These are phyloP conservation scores for Pollenia amentaria DNA, from an alignment of 2,888 invertebrate species.

Conservation along the genomic window DNA sequence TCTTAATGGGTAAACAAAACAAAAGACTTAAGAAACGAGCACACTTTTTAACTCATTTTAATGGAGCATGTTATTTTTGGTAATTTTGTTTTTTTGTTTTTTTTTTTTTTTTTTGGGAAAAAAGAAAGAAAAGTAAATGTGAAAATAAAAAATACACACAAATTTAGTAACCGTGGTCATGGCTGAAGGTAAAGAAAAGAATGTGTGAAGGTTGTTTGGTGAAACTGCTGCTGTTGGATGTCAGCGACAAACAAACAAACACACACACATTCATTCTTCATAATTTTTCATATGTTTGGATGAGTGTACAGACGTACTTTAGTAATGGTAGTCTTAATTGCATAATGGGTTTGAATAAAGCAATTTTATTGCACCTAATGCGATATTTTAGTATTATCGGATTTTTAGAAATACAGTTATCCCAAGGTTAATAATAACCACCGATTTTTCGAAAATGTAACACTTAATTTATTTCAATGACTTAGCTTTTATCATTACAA, in stretches of 20 bases:
- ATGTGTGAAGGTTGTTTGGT: constrained; percentile 84
- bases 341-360: constrained; percentile 5
- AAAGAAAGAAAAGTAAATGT: constrained; percentile 59
- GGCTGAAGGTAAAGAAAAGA: constrained; percentile 82
- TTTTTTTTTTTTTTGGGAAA: background rate
- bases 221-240: constrained; percentile 76
- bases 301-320: background rate
- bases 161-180: constrained; percentile 84
- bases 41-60: constrained; percentile 21
- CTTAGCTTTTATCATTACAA: too few relatives aligned
- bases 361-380: background rate
- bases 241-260: constrained; percentile 11
- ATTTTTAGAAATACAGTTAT: background rate
- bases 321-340: background rate
- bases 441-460: too few relatives aligned
- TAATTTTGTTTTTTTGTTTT: background rate
- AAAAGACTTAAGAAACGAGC: constrained; percentile 64
- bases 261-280: background rate
- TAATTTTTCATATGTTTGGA: background rate
- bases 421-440: too few relatives aligned
- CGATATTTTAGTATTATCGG: background rate
- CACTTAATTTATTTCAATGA: too few relatives aligned
- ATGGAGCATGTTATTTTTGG: constrained; percentile 17
- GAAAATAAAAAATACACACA: constrained; percentile 62
- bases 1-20: background rate